A percentile compares a stretch with the other conserved stretches of the same genome.
Evolutionary conservation across 1,140 invertebrate species (phyloP).

Genomic region (Eriosoma lanigerum): DNA sequence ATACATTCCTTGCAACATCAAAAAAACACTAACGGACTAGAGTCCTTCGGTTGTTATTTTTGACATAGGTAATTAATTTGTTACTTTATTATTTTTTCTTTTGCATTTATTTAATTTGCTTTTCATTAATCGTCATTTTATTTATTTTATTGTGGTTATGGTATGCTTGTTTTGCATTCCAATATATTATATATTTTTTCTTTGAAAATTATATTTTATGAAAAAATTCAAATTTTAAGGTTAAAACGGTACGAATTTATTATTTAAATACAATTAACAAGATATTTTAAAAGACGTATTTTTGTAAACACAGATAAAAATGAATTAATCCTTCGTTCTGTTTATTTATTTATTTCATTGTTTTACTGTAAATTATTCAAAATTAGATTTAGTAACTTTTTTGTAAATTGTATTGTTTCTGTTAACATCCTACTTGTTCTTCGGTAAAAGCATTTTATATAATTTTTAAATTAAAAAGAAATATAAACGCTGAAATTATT

Average conservation of each 20-base stretch:
- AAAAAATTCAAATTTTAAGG: slow-evolving; percentile 6
- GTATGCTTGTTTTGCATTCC: slow-evolving; percentile 46
- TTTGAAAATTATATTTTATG: slow-evolving; percentile 1
- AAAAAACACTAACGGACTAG: neutral
- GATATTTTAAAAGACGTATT: slow-evolving; percentile 45
- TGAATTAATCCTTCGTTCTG: neutral
- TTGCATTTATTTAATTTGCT: slow-evolving; percentile 37
- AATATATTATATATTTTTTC: neutral
- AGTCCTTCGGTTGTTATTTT: neutral
- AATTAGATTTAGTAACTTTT: slow-evolving; percentile 19
- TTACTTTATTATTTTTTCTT: neutral
- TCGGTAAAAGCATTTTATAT: slow-evolving; percentile 32
- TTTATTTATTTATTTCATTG: slow-evolving; percentile 3
- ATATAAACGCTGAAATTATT: slow-evolving; percentile 45
- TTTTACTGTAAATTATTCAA: slow-evolving; percentile 35
- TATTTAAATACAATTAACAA: neutral
- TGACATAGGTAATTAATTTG: neutral
- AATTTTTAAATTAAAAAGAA: slow-evolving; percentile 22
- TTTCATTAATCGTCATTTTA: slow-evolving; percentile 17
- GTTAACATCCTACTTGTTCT: slow-evolving; percentile 24
- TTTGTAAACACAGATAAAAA: slow-evolving; percentile 17
- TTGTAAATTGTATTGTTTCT: slow-evolving; percentile 28
- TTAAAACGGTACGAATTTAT: slow-evolving; percentile 34
- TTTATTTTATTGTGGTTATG: neutral
- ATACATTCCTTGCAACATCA: slow-evolving; percentile 40